phyloP scores from a whole-genome alignment of 2,888 invertebrate genomes.

The Macrophya alboannulata region DNA sequence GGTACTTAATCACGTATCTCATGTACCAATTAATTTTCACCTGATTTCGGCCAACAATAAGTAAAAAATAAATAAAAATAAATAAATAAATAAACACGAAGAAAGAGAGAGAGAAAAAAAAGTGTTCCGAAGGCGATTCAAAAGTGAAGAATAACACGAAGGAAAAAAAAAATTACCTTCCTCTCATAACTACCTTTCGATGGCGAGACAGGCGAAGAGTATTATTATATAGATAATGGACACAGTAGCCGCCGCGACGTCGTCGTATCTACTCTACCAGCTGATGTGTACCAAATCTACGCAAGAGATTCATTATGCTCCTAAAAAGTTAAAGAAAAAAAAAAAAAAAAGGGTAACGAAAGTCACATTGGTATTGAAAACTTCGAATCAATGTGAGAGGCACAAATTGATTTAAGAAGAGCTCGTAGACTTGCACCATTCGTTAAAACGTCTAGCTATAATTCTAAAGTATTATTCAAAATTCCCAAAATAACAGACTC shows the following conservation, averaged over 20 bases:
- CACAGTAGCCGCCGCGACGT: conserved; percentile 49
- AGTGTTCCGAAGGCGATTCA: conserved; percentile 27
- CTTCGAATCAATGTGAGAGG: neutral
- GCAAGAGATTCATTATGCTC: neutral
- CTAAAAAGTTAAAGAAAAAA: neutral
- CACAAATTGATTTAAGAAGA: neutral
- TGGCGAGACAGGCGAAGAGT: conserved; percentile 51
- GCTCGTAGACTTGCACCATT: neutral
- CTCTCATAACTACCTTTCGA: conserved; percentile 53
- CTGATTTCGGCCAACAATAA: conserved; percentile 37
- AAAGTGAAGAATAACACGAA: conserved; percentile 41
- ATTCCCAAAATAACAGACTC: neutral
- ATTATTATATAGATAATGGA: conserved; percentile 56
- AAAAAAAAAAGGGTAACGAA: conserved; percentile 22
- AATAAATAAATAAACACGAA: conserved; percentile 7
- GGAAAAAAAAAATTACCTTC: conserved; percentile 26
- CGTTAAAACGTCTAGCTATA: neutral
- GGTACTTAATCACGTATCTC: conserved; percentile 51
- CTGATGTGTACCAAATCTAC: neutral
- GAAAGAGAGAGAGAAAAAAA: neutral
- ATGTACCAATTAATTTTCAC: conserved; percentile 52
- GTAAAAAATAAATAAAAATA: neutral
- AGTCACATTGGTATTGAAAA: neutral
- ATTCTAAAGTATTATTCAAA: neutral
- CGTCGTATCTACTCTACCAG: neutral